Evolutionary conservation across 2,888 invertebrate genomes (phyloP).

Genomic region (Elmis aenea): DNA sequence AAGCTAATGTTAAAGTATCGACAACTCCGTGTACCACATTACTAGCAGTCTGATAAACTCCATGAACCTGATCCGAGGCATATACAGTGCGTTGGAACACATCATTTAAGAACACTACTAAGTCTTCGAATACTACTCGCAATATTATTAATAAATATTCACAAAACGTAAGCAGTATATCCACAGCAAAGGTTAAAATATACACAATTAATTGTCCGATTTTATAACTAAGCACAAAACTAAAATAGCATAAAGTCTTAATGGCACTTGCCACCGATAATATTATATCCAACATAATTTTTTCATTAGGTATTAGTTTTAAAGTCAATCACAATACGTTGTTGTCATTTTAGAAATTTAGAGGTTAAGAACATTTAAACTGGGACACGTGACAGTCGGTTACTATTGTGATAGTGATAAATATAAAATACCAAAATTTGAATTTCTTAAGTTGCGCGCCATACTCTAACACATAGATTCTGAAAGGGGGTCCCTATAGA

Average conservation of each 20-base stretch:
- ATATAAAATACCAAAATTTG: too few relatives aligned
- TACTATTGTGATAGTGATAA: too few relatives aligned
- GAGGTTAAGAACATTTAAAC: too few relatives aligned
- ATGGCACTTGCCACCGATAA: conserved; percentile 11
- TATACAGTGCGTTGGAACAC: conserved; percentile 15
- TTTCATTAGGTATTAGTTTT: too few relatives aligned
- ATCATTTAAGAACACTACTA: conserved; percentile 30
- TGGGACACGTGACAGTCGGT: too few relatives aligned
- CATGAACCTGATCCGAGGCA: conserved; percentile 2
- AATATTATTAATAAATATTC: conserved; percentile 15
- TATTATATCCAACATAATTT: conserved; percentile 21
- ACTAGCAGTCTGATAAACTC: background rate
- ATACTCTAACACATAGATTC: too few relatives aligned
- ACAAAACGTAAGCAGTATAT: conserved; percentile 10
- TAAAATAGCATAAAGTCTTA: conserved; percentile 14
- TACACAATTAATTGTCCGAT: conserved; percentile 30
- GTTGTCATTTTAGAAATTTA: too few relatives aligned
- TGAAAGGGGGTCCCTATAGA: too few relatives aligned
- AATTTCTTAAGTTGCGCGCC: too few relatives aligned
- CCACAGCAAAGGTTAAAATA: conserved; percentile 11
- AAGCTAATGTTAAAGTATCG: too few relatives aligned
- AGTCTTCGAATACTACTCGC: conserved; percentile 29
- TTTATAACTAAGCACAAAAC: conserved; percentile 26
- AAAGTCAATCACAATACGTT: too few relatives aligned
- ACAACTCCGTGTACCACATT: too few relatives aligned